Percentiles rank a stretch among this genome's conserved stretches.
Evolutionary conservation across 2,888 invertebrate genomes (phyloP).

Genomic region (Neria commutata): DNA sequence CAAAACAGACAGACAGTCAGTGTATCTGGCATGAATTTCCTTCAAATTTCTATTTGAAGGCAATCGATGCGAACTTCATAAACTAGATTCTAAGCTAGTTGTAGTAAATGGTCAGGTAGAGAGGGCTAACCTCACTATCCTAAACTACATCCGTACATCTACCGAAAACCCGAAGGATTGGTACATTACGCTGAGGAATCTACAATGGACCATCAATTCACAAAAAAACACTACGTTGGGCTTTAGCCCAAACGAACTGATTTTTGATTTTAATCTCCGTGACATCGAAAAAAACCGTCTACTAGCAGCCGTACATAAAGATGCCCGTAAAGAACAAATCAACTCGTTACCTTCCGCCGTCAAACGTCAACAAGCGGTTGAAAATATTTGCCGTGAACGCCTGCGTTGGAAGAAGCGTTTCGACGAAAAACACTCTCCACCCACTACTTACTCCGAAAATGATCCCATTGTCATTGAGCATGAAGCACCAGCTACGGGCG

Average conservation of each 20-base stretch:
- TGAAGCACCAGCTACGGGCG: conserved; percentile 12
- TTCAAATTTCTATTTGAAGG: too few relatives aligned
- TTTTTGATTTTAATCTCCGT: too few relatives aligned
- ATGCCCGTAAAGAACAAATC: too few relatives aligned
- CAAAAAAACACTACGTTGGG: neutral
- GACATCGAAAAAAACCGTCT: neutral
- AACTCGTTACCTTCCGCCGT: too few relatives aligned
- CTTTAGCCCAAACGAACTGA: too few relatives aligned
- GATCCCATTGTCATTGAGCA: too few relatives aligned
- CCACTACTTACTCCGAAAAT: neutral
- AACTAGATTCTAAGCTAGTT: too few relatives aligned
- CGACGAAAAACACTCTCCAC: neutral
- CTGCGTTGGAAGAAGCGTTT: neutral
- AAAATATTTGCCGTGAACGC: neutral
- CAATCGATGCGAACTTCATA: too few relatives aligned
- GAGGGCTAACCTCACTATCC: neutral
- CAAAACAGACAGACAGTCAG: too few relatives aligned
- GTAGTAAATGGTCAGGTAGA: neutral
- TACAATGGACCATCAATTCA: neutral
- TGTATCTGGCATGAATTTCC: too few relatives aligned
- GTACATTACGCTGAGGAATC: neutral
- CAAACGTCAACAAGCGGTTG: neutral
- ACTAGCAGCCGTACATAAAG: neutral
- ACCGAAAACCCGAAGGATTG: neutral
- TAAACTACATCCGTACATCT: neutral